These are phyloP conservation scores for Eulemur albifrons DNA, from an alignment of 2,797 vertebrate genomes.

Conservation along the genomic window DNA sequence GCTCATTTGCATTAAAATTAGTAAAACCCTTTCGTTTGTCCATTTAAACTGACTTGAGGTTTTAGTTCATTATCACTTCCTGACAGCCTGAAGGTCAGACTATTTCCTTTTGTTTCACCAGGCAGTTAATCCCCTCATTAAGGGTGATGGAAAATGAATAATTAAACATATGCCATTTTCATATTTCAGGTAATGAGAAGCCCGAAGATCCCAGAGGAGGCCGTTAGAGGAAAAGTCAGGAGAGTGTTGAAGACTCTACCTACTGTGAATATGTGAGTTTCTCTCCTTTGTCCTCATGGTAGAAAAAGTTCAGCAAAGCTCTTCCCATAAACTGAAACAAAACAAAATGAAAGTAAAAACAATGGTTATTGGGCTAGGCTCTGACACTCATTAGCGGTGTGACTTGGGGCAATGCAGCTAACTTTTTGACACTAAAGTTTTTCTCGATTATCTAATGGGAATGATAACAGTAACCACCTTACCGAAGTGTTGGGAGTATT, in stretches of 20 bases:
- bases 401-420: background rate
- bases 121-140: conserved; percentile 65
- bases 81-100: conserved; percentile 54
- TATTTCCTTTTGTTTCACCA: conserved; percentile 59
- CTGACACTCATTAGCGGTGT: background rate
- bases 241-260: background rate
- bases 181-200: conserved; percentile 59
- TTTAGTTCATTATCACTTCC: conserved; percentile 57
- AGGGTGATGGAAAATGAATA: conserved; percentile 63
- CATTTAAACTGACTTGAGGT: conserved; percentile 9
- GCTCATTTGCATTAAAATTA: conserved; percentile 39
- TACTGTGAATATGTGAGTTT: background rate
- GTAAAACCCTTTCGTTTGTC: conserved; percentile 47
- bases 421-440: background rate
- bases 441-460: background rate
- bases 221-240: background rate
- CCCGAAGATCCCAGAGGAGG: conserved; percentile 5
- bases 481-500: background rate
- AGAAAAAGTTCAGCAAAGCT: background rate
- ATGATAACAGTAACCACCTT: background rate
- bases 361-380: background rate
- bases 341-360: background rate
- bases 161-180: conserved; percentile 67
- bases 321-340: background rate
- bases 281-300: background rate